These are phyloP conservation scores for Labeo calbasu DNA, from an alignment of 2,797 vertebrate species.

Conservation along the genomic window DNA sequence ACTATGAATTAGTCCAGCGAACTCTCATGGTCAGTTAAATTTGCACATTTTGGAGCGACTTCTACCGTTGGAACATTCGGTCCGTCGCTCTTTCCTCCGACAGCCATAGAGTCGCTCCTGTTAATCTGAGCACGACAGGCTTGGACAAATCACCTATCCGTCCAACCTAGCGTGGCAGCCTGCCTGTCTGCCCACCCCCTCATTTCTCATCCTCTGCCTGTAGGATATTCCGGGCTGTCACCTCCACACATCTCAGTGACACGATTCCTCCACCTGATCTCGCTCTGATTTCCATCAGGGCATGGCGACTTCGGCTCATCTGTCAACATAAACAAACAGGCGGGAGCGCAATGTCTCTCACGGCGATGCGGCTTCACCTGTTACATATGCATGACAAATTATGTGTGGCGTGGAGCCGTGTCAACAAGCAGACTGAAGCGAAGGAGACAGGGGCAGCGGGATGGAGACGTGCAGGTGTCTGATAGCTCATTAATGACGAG, in stretches of 20 bases:
- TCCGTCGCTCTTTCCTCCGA: slow-evolving; percentile 14
- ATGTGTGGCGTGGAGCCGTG: slow-evolving; percentile 51
- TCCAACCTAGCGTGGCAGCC: slow-evolving; percentile 44
- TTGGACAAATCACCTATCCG: slow-evolving; percentile 54
- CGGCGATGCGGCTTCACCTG: slow-evolving; percentile 30
- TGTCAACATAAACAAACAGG: slow-evolving; percentile 66
- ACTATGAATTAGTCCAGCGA: slow-evolving; percentile 10
- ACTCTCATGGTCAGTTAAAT: slow-evolving; percentile 18
- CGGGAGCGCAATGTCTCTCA: slow-evolving; percentile 21
- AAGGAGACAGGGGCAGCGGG: slow-evolving; percentile 13
- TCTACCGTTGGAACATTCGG: slow-evolving; percentile 21
- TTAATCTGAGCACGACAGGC: slow-evolving; percentile 47
- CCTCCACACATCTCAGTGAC: slow-evolving; percentile 43
- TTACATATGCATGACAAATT: slow-evolving; percentile 58
- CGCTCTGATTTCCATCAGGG: slow-evolving; percentile 58
- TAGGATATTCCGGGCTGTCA: slow-evolving; percentile 50
- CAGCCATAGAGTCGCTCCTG: slow-evolving; percentile 27
- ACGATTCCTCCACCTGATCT: slow-evolving; percentile 49
- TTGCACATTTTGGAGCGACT: slow-evolving; percentile 11
- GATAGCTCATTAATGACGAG: slow-evolving; percentile 56
- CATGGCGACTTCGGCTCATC: slow-evolving; percentile 63
- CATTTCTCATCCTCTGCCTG: slow-evolving; percentile 49
- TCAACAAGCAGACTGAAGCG: slow-evolving; percentile 38
- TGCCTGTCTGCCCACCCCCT: slow-evolving; percentile 47
- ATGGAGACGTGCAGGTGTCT: slow-evolving; percentile 44